A percentile compares a stretch with the other conserved stretches of the same genome.
These are phyloP conservation scores for Entelurus aequoreus DNA, from an alignment of 2,113 vertebrate genomes.

Conservation along the genomic window DNA sequence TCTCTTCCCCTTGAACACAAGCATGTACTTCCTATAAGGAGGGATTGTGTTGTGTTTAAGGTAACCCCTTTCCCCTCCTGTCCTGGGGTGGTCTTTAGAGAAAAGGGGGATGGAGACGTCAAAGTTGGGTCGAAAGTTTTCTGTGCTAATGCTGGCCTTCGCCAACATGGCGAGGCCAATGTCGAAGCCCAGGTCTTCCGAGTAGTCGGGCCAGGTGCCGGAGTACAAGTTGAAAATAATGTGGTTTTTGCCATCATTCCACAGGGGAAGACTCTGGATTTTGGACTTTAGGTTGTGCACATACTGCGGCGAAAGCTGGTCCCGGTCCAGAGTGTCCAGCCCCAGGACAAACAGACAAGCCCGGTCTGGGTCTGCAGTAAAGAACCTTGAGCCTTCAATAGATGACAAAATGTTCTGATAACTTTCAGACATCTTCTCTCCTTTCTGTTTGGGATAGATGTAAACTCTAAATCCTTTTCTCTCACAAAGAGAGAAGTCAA, in stretches of 20 bases:
- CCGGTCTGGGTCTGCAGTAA: slow-evolving; percentile 89
- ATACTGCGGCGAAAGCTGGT: slow-evolving; percentile 97
- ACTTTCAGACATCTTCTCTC: slow-evolving; percentile 96
- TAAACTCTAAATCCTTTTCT: slow-evolving; percentile 95
- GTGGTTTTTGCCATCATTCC: slow-evolving; percentile 97
- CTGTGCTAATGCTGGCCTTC: slow-evolving; percentile 95
- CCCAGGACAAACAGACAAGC: slow-evolving; percentile 93
- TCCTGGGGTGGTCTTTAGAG: slow-evolving; percentile 97
- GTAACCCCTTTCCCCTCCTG: slow-evolving; percentile 94
- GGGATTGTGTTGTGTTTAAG: slow-evolving; percentile 93
- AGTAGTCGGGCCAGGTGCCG: slow-evolving; percentile 98
- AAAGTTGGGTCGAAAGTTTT: slow-evolving; percentile 94
- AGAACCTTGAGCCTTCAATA: slow-evolving; percentile 90
- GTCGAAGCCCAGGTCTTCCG: slow-evolving; percentile 94
- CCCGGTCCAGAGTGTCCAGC: slow-evolving; percentile 93
- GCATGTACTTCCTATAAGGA: slow-evolving; percentile 95
- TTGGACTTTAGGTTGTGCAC: slow-evolving; percentile 92
- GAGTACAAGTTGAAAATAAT: slow-evolving; percentile 99
- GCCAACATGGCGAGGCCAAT: slow-evolving; percentile 97
- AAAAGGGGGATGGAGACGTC: slow-evolving; percentile 98
- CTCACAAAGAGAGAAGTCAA: slow-evolving; percentile 86
- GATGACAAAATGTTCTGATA: slow-evolving; percentile 94
- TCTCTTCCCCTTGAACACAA: slow-evolving; percentile 98
- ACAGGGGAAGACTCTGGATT: slow-evolving; percentile 89
- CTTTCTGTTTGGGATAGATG: slow-evolving; percentile 92